Conservation (phyloP, 2,113 vertebrate species). For the Aleadryas rufinucha region DNA sequence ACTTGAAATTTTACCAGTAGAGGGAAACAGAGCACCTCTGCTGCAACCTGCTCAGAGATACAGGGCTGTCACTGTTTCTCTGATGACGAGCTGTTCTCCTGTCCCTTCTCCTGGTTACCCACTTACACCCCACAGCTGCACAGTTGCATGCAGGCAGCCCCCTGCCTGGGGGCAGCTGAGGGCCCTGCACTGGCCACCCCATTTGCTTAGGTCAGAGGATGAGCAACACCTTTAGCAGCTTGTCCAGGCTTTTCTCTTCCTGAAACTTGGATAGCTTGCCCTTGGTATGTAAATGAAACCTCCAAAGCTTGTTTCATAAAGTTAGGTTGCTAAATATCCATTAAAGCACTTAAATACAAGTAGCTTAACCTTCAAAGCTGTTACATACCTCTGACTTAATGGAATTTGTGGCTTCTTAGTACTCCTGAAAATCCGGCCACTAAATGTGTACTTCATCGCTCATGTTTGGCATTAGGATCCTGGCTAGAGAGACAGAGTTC, state of each 20-base stretch:
- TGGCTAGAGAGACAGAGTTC: neutral
- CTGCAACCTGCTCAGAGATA: neutral
- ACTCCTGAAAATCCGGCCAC: neutral
- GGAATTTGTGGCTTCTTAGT: neutral
- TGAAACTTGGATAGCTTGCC: neutral
- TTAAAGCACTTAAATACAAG: neutral
- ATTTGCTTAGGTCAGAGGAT: neutral
- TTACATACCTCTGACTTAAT: neutral
- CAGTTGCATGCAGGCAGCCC: neutral
- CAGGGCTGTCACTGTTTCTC: neutral
- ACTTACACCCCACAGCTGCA: rapidly evolving
- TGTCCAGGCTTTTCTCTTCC: neutral
- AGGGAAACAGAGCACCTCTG: slow-evolving; percentile 44
- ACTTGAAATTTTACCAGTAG: slow-evolving; percentile 10
- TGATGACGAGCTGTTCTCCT: neutral
- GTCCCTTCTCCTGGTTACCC: neutral
- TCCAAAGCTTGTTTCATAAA: neutral
- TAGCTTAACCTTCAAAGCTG: neutral
- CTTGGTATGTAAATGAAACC: neutral
- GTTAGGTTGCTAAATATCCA: neutral
- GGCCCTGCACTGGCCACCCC: neutral
- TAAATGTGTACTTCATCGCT: neutral
- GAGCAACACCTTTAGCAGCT: neutral
- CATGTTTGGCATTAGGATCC: neutral
- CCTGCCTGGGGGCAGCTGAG: rapidly evolving